Evolutionary conservation across 2,888 invertebrate genomes (phyloP).

Genomic region (Epistrophe grossulariae): DNA sequence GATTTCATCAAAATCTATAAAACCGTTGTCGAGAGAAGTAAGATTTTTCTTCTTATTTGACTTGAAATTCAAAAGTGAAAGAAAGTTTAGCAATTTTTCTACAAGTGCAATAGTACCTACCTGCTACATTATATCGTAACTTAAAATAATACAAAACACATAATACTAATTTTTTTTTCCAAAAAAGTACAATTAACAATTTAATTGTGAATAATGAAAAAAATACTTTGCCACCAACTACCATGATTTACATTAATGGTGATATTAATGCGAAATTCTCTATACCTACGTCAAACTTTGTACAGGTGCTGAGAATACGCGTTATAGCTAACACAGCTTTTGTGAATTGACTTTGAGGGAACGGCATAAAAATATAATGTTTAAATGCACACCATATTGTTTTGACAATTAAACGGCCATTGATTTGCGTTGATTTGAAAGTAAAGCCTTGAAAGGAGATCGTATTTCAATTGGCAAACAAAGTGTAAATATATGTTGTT

Average conservation of each 20-base stretch:
- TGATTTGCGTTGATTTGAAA: slow-evolving; percentile 53
- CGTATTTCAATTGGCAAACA: slow-evolving; percentile 59
- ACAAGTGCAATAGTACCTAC: no score
- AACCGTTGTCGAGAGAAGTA: no score
- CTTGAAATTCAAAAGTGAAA: no score
- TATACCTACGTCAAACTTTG: slow-evolving; percentile 33
- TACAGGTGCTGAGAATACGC: slow-evolving; percentile 15
- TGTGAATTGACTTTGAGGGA: slow-evolving; percentile 21
- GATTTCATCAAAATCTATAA: no score
- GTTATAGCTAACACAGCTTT: not conserved
- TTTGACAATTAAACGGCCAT: slow-evolving; percentile 66
- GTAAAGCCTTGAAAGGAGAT: slow-evolving; percentile 63
- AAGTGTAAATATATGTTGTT: slow-evolving; percentile 19
- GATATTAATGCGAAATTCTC: slow-evolving; percentile 32
- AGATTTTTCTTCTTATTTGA: no score
- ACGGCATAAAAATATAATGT: slow-evolving; percentile 15
- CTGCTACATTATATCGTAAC: no score
- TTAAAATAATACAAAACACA: not conserved
- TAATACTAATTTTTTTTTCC: not conserved
- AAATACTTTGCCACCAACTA: slow-evolving; percentile 29
- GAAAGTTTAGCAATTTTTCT: no score
- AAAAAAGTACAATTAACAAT: slow-evolving; percentile 34
- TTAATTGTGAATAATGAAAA: slow-evolving; percentile 41
- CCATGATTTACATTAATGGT: slow-evolving; percentile 6
- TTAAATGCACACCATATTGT: slow-evolving; percentile 52